These are phyloP conservation scores for Ornithoptera alexandrae DNA, from an alignment of 2,888 invertebrate genomes.

Conservation along the genomic window DNA sequence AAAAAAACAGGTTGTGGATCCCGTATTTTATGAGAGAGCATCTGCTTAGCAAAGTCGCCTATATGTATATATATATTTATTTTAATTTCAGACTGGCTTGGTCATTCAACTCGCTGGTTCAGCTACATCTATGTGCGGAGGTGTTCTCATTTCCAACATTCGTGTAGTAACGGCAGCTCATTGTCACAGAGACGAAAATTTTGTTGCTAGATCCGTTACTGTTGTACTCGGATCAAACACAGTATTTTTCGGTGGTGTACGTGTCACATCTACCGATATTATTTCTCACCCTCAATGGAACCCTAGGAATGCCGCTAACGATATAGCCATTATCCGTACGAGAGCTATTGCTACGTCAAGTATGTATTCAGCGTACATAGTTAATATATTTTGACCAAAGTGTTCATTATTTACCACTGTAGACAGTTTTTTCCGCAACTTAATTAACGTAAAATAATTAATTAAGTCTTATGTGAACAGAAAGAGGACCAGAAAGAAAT, in stretches of 20 bases:
- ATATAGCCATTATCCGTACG: constrained; percentile 47
- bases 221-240: constrained; percentile 52
- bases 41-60: too few relatives aligned
- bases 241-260: constrained; percentile 49
- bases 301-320: constrained; percentile 42
- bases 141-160: constrained; percentile 42
- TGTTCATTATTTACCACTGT: background rate
- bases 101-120: constrained; percentile 4
- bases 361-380: constrained; percentile 40
- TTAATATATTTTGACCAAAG: background rate
- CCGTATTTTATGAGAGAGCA: too few relatives aligned
- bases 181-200: constrained; percentile 45
- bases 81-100: constrained; percentile 14
- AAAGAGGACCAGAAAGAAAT: background rate
- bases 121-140: constrained; percentile 41
- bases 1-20: too few relatives aligned
- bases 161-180: constrained; percentile 54
- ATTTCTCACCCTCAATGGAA: constrained; percentile 48
- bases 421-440: background rate
- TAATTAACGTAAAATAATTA: too few relatives aligned
- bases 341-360: constrained; percentile 36
- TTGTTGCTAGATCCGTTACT: constrained; percentile 43
- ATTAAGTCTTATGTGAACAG: background rate
- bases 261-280: constrained; percentile 28
- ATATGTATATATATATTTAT: background rate